phyloP scores from a whole-genome alignment of 2,797 vertebrate species.

The Triplophysa yarkandensis region DNA sequence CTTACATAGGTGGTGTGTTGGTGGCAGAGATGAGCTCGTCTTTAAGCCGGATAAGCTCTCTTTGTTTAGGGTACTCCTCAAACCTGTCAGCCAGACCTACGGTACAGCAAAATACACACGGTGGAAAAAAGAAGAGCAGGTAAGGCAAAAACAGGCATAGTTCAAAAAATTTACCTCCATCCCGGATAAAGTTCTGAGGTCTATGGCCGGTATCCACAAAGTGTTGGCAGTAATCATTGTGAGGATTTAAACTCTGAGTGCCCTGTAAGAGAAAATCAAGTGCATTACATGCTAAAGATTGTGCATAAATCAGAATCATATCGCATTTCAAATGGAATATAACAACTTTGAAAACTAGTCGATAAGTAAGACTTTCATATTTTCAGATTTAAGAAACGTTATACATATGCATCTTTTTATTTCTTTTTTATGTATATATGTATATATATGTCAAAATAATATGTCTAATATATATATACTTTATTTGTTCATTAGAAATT shows the following conservation, averaged over 20 bases:
- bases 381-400: too few species aligned
- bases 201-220: conserved; percentile 97
- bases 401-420: too few species aligned
- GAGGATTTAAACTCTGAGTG: conserved; percentile 96
- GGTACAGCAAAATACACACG: neutral
- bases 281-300: neutral
- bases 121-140: conserved; percentile 2
- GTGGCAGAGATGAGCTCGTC: conserved; percentile 93
- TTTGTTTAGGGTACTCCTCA: conserved; percentile 97
- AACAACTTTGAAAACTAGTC: too few species aligned
- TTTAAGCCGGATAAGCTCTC: conserved; percentile 95
- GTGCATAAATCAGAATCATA: neutral
- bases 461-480: too few species aligned
- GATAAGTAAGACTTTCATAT: too few species aligned
- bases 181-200: conserved; percentile 98
- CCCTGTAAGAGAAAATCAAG: conserved; percentile 75
- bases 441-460: too few species aligned
- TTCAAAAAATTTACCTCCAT: conserved; percentile 83
- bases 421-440: too few species aligned
- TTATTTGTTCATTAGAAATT: too few species aligned
- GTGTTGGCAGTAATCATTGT: conserved; percentile 98
- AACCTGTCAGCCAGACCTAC: conserved; percentile 95
- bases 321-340: neutral
- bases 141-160: neutral
- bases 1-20: conserved; percentile 96